Base-by-base conservation (phyloP, 2,797 vertebrate species). In the Neosalanx taihuensis region DNA sequence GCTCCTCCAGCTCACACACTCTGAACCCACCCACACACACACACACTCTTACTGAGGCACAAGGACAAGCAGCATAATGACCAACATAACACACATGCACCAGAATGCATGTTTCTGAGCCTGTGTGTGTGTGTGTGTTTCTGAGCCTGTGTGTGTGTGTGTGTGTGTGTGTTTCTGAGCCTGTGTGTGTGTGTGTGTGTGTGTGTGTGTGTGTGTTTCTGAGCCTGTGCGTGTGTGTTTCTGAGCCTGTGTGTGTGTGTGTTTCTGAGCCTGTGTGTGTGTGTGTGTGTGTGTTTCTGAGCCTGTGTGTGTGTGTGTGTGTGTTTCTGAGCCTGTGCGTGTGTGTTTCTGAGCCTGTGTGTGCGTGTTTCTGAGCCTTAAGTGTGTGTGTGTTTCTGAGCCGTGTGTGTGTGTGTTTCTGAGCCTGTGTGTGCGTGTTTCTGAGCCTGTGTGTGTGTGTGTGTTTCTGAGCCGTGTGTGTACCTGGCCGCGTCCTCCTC, bases 401-500 rank as follows among this genome's bases (percentile, higher is more conserved):
- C 23, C 23, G n/a, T 26, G 23, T 26, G 23, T 26, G 23, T 26
- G 23, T 26, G 23, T 26, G 23, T 26, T 26, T 26, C 23, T 26
- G 23, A 26, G 23, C 23, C 23, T 26, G 23, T 26, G 23, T 26
- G 23, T 26, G n/a, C n/a, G 23, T 26, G 23, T 26, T 26, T 26
- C 23, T 26, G 23, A 26, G 23, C 23, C 13, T 17, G 23, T 26
- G 46, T 6, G 6, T 46, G 41, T 15, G 18, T 59, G 46, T 49
- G 2, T 13, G 60, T 79, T 26, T 26, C 23, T 26, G 23, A 26
- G 23, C 23, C 13, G 69, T 68, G 71, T 51, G 2, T 13, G 60
- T 79, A 98, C 98, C 97, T 94, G 83, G 95, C 92, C 0, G 95
- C 92, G 13, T 99, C 97, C 84, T 99, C 97, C 77, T 99, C 97